phyloP scores from a whole-genome alignment of 2,113 vertebrate species.

The Condylura cristata region DNA sequence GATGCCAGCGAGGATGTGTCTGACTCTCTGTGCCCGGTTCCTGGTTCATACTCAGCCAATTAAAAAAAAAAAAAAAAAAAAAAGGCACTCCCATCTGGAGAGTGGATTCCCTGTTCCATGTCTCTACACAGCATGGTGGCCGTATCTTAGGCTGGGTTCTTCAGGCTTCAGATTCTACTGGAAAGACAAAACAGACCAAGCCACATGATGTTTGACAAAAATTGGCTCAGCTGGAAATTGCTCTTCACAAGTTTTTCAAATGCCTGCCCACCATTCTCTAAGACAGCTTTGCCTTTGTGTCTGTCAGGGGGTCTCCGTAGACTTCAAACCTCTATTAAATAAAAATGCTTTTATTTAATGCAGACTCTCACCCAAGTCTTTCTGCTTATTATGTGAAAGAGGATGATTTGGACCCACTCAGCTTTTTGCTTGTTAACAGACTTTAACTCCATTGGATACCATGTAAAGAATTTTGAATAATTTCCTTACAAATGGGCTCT shows the following conservation, averaged over 20 bases:
- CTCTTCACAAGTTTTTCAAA: slow-evolving; percentile 58
- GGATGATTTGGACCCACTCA: neutral
- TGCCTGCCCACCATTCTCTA: neutral
- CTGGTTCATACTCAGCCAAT: slow-evolving; percentile 46
- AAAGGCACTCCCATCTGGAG: slow-evolving; percentile 46
- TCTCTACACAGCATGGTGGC: neutral
- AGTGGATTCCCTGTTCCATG: neutral
- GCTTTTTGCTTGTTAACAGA: neutral
- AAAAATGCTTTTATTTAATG: slow-evolving; percentile 47
- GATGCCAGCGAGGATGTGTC: slow-evolving; percentile 52
- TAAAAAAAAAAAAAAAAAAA: slow-evolving; percentile 53
- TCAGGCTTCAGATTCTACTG: neutral
- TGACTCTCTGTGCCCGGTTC: slow-evolving; percentile 44
- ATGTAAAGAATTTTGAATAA: slow-evolving; percentile 5
- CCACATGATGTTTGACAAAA: slow-evolving; percentile 56
- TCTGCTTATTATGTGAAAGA: neutral
- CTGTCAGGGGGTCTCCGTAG: neutral
- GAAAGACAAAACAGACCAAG: slow-evolving; percentile 27
- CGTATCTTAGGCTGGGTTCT: neutral
- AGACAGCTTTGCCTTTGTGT: slow-evolving; percentile 48
- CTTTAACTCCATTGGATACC: neutral
- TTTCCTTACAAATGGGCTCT: neutral
- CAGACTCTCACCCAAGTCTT: neutral
- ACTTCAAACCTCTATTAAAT: slow-evolving; percentile 41
- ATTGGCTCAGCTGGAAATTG: slow-evolving; percentile 67